Percentiles rank a stretch among this genome's conserved stretches.
Evolutionary conservation across 2,113 vertebrate species (phyloP).

Genomic region (Panthera uncia): DNA sequence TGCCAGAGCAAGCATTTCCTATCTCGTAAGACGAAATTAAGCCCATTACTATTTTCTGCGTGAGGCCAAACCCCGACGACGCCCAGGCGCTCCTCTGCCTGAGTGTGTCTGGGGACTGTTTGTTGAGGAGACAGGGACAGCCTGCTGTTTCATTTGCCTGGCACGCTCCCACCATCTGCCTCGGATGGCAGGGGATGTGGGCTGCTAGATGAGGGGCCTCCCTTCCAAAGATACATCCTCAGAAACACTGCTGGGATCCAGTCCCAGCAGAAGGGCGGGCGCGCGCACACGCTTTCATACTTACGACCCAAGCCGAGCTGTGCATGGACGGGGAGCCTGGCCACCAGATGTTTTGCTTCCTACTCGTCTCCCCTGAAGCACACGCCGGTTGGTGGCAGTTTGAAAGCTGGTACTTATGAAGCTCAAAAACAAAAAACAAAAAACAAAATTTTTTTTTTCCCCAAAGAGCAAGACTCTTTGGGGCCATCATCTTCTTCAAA

Average conservation of each 20-base stretch:
- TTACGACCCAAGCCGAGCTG: neutral
- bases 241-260: neutral
- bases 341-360: neutral
- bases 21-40: neutral
- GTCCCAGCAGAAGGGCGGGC: neutral
- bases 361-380: conserved; percentile 17
- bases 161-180: neutral
- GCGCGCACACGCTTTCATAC: neutral
- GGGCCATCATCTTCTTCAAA: conserved; percentile 24
- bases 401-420: conserved; percentile 61
- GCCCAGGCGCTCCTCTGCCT: neutral
- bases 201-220: neutral
- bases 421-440: neutral
- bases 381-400: conserved; percentile 14
- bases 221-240: neutral
- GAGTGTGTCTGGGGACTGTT: neutral
- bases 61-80: neutral
- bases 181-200: neutral
- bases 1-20: neutral
- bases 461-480: conserved; percentile 35
- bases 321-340: neutral
- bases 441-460: rapidly evolving
- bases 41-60: neutral
- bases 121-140: neutral
- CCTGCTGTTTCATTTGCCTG: neutral